Percentiles rank a stretch among this genome's conserved stretches.
Evolutionary conservation across 2,888 invertebrate species (phyloP).

Genomic region (Slavum lentiscoides): DNA sequence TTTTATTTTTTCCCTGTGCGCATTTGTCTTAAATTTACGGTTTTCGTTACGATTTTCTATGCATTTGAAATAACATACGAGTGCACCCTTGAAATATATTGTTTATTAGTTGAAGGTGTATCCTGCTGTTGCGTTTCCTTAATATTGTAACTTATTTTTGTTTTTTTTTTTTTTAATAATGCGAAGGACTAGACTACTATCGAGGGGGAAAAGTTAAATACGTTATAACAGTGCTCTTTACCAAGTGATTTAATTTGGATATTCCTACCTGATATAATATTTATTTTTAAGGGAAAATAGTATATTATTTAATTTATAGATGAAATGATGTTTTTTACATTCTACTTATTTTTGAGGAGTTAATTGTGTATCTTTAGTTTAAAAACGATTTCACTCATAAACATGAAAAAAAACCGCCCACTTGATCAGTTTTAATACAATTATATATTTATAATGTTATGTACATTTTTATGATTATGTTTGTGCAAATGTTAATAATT

Average conservation of each 20-base stretch:
- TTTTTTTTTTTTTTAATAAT: neutral
- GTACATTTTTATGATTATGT: slow-evolving; percentile 49
- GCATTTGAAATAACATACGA: slow-evolving; percentile 3
- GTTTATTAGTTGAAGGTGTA: slow-evolving; percentile 21
- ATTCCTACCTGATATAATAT: slow-evolving; percentile 39
- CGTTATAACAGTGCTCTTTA: slow-evolving; percentile 21
- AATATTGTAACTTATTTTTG: slow-evolving; percentile 20
- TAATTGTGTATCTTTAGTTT: slow-evolving; percentile 28
- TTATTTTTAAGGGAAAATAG: slow-evolving; percentile 40
- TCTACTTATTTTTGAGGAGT: slow-evolving; percentile 37
- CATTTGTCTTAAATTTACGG: neutral
- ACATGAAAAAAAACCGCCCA: slow-evolving; percentile 29
- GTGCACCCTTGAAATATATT: slow-evolving; percentile 16
- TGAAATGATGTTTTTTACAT: slow-evolving; percentile 53
- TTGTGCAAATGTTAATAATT: slow-evolving; percentile 47
- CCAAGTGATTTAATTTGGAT: slow-evolving; percentile 40
- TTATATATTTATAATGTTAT: slow-evolving; percentile 48
- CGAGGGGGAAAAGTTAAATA: slow-evolving; percentile 17
- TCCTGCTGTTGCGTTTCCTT: slow-evolving; percentile 9
- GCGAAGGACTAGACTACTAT: slow-evolving; percentile 15
- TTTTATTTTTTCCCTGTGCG: neutral
- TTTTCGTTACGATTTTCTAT: neutral
- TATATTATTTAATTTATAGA: slow-evolving; percentile 27
- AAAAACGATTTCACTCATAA: slow-evolving; percentile 29
- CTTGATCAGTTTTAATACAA: slow-evolving; percentile 45